Evolutionary conservation across 53 echinoderm and acorn worm species (phyloP).

Genomic region (Stichopus horrens): DNA sequence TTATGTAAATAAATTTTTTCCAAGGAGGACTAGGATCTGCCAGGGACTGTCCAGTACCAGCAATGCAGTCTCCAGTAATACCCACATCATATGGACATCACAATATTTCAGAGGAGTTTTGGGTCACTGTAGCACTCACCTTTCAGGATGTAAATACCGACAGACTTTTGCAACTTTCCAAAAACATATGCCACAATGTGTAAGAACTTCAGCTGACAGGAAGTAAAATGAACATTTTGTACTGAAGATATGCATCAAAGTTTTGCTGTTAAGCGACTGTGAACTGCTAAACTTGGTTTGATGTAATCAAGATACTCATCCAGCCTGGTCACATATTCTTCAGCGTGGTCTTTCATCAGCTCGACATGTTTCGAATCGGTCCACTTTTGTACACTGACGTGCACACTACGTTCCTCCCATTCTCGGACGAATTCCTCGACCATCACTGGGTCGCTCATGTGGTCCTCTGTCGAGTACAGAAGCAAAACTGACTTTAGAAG

Average conservation of each 20-base stretch:
- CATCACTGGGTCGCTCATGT: slow-evolving; percentile 56
- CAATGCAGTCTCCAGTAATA: no score
- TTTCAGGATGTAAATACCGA: no score
- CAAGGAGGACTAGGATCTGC: no score
- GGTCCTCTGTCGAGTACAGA: slow-evolving; percentile 59
- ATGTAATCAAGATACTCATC: slow-evolving; percentile 13
- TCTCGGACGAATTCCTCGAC: slow-evolving; percentile 44
- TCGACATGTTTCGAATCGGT: slow-evolving; percentile 14
- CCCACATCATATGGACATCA: no score
- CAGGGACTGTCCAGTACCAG: no score
- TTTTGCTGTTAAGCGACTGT: neutral
- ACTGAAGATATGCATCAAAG: neutral
- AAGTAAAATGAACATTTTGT: no score
- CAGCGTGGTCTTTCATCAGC: slow-evolving; percentile 6
- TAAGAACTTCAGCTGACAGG: no score
- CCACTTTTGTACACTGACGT: slow-evolving; percentile 1
- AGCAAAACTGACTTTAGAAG: slow-evolving; percentile 58
- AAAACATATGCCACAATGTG: no score
- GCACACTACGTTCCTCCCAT: slow-evolving; percentile 36
- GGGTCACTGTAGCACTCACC: no score
- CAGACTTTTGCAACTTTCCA: no score
- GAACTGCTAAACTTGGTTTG: neutral
- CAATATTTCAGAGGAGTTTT: no score
- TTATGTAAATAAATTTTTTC: no score
- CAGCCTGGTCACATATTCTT: slow-evolving; percentile 7